These are phyloP conservation scores for Corythornis cristatus DNA, from an alignment of 2,113 vertebrate genomes.

Conservation along the genomic window DNA sequence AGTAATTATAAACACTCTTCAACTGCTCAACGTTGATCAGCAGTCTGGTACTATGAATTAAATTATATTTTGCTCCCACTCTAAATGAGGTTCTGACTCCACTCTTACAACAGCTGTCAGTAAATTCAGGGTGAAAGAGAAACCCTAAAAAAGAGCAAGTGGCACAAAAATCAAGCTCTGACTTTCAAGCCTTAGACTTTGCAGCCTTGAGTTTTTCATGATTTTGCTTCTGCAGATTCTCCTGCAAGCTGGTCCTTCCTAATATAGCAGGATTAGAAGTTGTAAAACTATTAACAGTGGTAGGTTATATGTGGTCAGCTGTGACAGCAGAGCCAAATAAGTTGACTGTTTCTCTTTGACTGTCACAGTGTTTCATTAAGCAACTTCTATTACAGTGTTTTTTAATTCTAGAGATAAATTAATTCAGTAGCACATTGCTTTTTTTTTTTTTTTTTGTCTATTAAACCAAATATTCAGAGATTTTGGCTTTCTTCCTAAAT, in stretches of 20 bases:
- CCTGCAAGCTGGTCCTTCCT: neutral
- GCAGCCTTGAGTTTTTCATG: neutral
- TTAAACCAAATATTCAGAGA: neutral
- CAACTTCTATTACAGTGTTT: neutral
- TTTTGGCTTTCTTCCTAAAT: neutral
- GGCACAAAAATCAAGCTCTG: neutral
- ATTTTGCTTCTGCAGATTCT: neutral
- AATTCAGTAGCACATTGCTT: neutral
- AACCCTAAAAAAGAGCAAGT: neutral
- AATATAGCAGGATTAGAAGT: neutral
- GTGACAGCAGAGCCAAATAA: neutral
- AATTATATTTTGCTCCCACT: neutral
- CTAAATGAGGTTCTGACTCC: neutral
- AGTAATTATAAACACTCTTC: neutral
- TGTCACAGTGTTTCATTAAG: neutral
- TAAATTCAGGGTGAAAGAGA: neutral
- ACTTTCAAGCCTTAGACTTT: neutral
- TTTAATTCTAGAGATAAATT: neutral
- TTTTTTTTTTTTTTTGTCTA: neutral
- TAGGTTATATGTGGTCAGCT: constrained; percentile 16
- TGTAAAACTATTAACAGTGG: neutral
- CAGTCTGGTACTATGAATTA: neutral
- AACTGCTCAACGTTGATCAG: neutral
- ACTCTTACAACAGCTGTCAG: neutral
- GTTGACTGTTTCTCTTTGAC: neutral